Conservation (phyloP, 2,888 invertebrate species). For the Gibbula magus region DNA sequence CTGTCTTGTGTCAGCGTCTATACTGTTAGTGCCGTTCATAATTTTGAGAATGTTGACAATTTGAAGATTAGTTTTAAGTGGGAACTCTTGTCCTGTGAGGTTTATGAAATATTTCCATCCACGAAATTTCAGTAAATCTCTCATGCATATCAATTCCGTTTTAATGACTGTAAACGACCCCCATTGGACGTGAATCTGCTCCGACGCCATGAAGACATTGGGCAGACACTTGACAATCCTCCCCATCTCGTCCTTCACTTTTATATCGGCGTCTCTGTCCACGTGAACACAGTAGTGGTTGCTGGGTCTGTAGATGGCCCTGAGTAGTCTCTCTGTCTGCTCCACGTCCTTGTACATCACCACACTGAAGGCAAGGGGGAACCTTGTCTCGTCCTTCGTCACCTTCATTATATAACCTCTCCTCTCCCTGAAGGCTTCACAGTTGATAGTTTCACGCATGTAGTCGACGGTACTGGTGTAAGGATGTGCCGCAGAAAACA, state of each 20-base stretch:
- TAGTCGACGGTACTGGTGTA: background rate
- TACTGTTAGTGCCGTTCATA: background rate
- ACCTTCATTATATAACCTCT: background rate
- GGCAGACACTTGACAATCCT: slow-evolving; percentile 10
- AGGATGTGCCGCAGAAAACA: background rate
- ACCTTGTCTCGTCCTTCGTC: background rate
- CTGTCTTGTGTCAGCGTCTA: background rate
- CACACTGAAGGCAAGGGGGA: slow-evolving; percentile 25
- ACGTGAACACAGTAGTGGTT: slow-evolving; percentile 28
- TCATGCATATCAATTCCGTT: slow-evolving; percentile 24
- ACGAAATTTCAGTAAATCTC: background rate
- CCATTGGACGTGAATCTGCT: background rate
- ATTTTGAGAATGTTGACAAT: slow-evolving; percentile 19
- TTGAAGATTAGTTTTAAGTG: slow-evolving; percentile 9
- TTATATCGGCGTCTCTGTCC: background rate
- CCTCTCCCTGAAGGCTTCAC: background rate
- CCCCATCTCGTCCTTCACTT: background rate
- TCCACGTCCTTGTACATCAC: slow-evolving; percentile 25
- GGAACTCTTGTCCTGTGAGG: slow-evolving; percentile 3
- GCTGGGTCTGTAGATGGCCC: slow-evolving; percentile 21
- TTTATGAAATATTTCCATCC: slow-evolving; percentile 10
- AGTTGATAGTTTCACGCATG: background rate
- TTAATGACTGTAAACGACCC: slow-evolving; percentile 17
- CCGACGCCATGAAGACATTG: background rate
- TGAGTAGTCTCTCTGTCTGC: slow-evolving; percentile 18